A percentile compares a stretch with the other conserved stretches of the same genome.
phyloP scores from a whole-genome alignment of 2,113 vertebrate genomes.

The Glareola pratincola region DNA sequence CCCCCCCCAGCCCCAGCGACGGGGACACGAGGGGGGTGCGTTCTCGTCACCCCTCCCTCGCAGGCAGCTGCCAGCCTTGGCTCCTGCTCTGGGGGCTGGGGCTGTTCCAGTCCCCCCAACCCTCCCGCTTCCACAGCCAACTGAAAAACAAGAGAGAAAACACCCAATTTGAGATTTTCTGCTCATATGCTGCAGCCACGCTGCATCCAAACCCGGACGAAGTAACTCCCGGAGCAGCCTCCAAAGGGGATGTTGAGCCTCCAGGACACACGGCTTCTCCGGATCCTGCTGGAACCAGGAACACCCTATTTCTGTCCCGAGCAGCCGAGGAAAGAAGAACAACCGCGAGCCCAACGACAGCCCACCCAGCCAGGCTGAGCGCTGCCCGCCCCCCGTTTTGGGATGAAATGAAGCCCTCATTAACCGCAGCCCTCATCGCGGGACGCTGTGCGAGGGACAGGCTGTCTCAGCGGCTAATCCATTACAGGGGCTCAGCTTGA shows the following conservation, averaged over 20 bases:
- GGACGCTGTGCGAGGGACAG: neutral
- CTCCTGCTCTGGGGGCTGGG: neutral
- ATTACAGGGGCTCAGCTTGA: neutral
- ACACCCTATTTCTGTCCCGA: neutral
- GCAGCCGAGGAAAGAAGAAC: neutral
- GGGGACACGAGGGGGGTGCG: fast-evolving
- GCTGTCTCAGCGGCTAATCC: neutral
- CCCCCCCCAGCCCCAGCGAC: neutral
- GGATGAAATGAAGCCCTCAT: neutral
- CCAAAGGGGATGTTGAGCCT: neutral
- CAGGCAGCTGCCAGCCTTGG: neutral
- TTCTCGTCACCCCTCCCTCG: neutral
- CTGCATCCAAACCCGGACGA: neutral
- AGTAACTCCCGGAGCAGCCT: neutral
- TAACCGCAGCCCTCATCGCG: neutral
- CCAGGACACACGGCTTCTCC: neutral
- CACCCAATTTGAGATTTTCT: fast-evolving
- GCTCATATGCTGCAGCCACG: neutral
- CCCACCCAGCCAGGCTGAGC: neutral
- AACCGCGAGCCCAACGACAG: neutral
- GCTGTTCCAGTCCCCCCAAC: neutral
- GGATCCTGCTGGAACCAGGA: neutral
- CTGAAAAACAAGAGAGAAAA: neutral
- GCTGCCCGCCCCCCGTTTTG: fast-evolving
- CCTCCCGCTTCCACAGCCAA: neutral